Evolutionary conservation across 2,888 invertebrate genomes (phyloP).

Genomic region (Gari tellinella): DNA sequence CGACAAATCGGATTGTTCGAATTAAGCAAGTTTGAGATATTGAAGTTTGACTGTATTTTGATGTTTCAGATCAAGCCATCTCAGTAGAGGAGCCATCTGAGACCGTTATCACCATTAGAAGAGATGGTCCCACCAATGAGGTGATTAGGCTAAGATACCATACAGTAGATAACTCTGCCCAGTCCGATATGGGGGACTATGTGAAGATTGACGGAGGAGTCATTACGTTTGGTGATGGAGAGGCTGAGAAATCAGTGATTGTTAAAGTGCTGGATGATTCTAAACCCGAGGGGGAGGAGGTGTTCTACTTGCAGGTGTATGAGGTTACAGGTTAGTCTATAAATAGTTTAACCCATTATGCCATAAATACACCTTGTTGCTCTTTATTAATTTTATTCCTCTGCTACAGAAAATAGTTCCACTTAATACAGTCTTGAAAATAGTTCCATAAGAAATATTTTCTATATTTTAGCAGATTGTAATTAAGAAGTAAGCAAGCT

Average conservation of each 20-base stretch:
- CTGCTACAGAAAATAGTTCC: too few relatives aligned
- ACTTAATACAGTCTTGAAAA: too few relatives aligned
- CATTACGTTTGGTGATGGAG: slow-evolving; percentile 75
- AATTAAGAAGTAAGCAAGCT: too few relatives aligned
- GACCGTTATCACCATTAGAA: slow-evolving; percentile 65
- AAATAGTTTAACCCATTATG: background rate
- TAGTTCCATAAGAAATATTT: too few relatives aligned
- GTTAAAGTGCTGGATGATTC: slow-evolving; percentile 76
- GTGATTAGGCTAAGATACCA: slow-evolving; percentile 70
- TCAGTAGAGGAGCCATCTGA: slow-evolving; percentile 71
- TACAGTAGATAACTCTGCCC: slow-evolving; percentile 79
- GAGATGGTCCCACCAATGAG: slow-evolving; percentile 71
- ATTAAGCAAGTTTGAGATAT: too few relatives aligned
- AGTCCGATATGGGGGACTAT: slow-evolving; percentile 69
- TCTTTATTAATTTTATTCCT: too few relatives aligned
- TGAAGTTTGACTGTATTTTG: too few relatives aligned
- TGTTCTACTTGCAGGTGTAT: slow-evolving; percentile 79
- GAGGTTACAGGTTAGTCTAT: slow-evolving; percentile 76
- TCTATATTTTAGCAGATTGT: too few relatives aligned
- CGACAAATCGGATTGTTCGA: too few relatives aligned
- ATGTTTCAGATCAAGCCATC: slow-evolving; percentile 22
- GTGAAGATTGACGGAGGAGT: slow-evolving; percentile 53
- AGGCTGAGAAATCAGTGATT: slow-evolving; percentile 68
- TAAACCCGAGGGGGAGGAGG: slow-evolving; percentile 79
- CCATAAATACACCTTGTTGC: background rate